Base-by-base conservation (phyloP, 2,797 vertebrate species). In the Enteromius anoplus region DNA sequence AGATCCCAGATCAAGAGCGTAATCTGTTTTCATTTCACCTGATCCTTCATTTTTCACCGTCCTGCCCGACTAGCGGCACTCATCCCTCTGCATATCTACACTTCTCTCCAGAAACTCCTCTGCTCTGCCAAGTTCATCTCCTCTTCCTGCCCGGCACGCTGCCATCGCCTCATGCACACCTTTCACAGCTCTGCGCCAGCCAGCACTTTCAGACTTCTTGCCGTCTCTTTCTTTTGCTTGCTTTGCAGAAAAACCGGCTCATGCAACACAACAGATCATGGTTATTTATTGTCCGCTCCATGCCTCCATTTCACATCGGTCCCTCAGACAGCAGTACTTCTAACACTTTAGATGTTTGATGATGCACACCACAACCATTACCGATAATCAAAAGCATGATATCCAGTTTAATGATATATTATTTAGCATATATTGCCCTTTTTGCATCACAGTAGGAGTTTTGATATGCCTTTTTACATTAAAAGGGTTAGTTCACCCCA, bases 71-170 rank as follows among this genome's bases (percentile, higher is more conserved):
- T 62, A 85, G 70, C 47, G 3, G 23, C 53, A 58, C 81, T 81
- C 83, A 84, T 83, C 78, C 83, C 78, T 86, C 86, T 79, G 49
- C 75, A 88, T 81, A 81, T 86, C 81, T 65, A 71, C 83, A 83
- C 83, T 80, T 84, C 82, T 76, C 78, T 81, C 83, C 80, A 78
- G 70, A 80, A 80, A 71, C 51, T 83, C 68, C 68, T 26, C 78
- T 83, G 14, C 40, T 75, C 76, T 87, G 86, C 88, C 86, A 87
- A 87, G 75, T 82, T 85, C 84, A 77, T 86, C 85, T 86, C 64
- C 84, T 89, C 86, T 89, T 85, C 81, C 85, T 87, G 75, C 69
- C 83, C 78, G 81, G 83, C 86, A 86, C 34, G 15, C 85, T 86
- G 85, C 88, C 85, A 84, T 85, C 75, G 19, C 85, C 83, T 84